A percentile compares a stretch with the other conserved stretches of the same genome.
Evolutionary conservation across 2,888 invertebrate genomes (phyloP).

Genomic region (Malacosoma neustria): DNA sequence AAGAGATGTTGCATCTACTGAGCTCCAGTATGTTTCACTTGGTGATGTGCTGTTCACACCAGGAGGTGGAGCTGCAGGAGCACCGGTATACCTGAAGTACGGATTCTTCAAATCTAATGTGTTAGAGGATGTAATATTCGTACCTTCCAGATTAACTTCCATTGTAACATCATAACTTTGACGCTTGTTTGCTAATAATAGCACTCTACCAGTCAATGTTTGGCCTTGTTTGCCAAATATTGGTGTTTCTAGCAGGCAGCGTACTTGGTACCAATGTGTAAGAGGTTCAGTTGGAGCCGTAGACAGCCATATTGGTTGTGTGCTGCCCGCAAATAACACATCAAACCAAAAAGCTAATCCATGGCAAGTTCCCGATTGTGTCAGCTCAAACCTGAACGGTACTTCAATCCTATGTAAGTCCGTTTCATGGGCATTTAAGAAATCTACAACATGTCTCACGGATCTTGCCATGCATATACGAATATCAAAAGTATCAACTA

Average conservation of each 20-base stretch:
- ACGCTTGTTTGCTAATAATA: constrained; percentile 93
- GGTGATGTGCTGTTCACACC: constrained; percentile 93
- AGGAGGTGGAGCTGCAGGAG: constrained; percentile 93
- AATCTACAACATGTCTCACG: constrained; percentile 94
- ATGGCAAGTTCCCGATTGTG: constrained; percentile 95
- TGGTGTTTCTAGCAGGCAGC: constrained; percentile 95
- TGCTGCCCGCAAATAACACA: constrained; percentile 94
- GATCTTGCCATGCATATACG: constrained; percentile 97
- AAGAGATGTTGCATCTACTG: constrained; percentile 81
- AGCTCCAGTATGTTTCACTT: constrained; percentile 94
- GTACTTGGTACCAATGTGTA: constrained; percentile 99
- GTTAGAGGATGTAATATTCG: constrained; percentile 89
- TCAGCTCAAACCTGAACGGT: constrained; percentile 92
- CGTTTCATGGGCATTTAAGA: constrained; percentile 91
- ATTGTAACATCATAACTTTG: constrained; percentile 99
- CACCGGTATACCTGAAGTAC: constrained; percentile 97
- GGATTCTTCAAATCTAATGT: constrained; percentile 98
- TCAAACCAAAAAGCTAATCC: constrained; percentile 99
- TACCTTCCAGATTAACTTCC: constrained; percentile 92
- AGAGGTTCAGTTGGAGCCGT: constrained; percentile 98
- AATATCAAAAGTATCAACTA: constrained; percentile 98
- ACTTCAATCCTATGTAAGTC: constrained; percentile 97
- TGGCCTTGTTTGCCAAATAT: constrained; percentile 97
- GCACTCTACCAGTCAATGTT: constrained; percentile 88
- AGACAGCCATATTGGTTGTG: constrained; percentile 95